These are phyloP conservation scores for Phaedon cochleariae DNA, from an alignment of 2,888 invertebrate genomes.

Conservation along the genomic window DNA sequence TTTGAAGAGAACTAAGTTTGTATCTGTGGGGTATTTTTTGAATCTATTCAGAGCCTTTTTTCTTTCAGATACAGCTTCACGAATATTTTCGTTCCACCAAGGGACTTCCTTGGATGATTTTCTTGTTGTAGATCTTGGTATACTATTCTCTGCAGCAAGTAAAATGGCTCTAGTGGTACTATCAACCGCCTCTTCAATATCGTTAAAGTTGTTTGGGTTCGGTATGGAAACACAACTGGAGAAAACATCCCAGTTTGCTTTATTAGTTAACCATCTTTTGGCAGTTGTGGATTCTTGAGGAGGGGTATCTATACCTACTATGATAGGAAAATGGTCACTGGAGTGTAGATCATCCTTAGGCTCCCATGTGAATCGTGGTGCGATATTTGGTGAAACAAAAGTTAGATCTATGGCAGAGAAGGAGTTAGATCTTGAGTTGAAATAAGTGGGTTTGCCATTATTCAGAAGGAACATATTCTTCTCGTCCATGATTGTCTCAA, in stretches of 20 bases:
- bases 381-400: not conserved
- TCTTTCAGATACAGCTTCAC: too few species aligned
- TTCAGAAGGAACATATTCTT: too few species aligned
- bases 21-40: too few species aligned
- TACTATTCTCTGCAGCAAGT: too few species aligned
- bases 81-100: too few species aligned
- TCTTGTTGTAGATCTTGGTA: not conserved
- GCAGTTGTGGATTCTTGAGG: not conserved
- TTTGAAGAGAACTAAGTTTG: not conserved
- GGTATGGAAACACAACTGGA: too few species aligned
- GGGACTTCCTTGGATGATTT: not conserved
- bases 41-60: too few species aligned
- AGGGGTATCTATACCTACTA: not conserved
- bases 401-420: slow-evolving; percentile 5
- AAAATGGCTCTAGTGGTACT: not conserved
- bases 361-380: not conserved
- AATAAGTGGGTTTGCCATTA: too few species aligned
- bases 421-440: not conserved
- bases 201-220: not conserved
- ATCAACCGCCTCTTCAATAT: slow-evolving; percentile 7
- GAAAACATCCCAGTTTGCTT: not conserved
- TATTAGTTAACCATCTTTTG: not conserved
- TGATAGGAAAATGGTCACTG: not conserved
- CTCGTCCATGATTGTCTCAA: too few species aligned
- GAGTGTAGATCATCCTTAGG: not conserved